Conservation (phyloP, 2,888 invertebrate species). For the Campoletis raptor region DNA sequence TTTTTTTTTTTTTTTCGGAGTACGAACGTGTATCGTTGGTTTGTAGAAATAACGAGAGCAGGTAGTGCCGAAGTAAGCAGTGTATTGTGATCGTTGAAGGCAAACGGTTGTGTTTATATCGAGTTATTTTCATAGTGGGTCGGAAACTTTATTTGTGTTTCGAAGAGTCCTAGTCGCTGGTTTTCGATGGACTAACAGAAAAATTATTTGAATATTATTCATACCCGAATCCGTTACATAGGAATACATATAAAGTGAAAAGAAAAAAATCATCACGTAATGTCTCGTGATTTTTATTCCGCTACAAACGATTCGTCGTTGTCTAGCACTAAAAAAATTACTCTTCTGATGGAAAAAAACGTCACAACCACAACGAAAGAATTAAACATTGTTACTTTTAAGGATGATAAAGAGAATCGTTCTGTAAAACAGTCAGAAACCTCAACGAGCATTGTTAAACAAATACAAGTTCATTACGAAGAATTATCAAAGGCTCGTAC, state of each 20-base stretch:
- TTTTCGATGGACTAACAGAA: background rate
- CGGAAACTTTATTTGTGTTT: background rate
- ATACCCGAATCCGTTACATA: background rate
- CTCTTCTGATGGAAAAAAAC: constrained; percentile 4
- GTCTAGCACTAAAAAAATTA: background rate
- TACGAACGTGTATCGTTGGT: background rate
- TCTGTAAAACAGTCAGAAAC: constrained; percentile 21
- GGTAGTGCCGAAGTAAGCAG: constrained; percentile 21
- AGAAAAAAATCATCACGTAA: background rate
- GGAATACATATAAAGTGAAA: background rate
- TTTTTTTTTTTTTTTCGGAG: background rate
- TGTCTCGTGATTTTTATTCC: constrained; percentile 31
- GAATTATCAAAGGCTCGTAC: background rate
- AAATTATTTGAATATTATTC: background rate
- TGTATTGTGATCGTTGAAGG: constrained; percentile 41
- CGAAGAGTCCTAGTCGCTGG: background rate
- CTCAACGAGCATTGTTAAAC: constrained; percentile 16
- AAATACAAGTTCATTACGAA: constrained; percentile 46
- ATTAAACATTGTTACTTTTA: background rate
- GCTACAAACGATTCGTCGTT: background rate
- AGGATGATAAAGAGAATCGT: constrained; percentile 55
- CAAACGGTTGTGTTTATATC: constrained; percentile 31
- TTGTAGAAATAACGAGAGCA: constrained; percentile 17
- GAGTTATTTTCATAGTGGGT: background rate
- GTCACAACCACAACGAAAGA: background rate